These are phyloP conservation scores for Periplaneta americana DNA, from an alignment of 1,140 invertebrate genomes.

Conservation along the genomic window DNA sequence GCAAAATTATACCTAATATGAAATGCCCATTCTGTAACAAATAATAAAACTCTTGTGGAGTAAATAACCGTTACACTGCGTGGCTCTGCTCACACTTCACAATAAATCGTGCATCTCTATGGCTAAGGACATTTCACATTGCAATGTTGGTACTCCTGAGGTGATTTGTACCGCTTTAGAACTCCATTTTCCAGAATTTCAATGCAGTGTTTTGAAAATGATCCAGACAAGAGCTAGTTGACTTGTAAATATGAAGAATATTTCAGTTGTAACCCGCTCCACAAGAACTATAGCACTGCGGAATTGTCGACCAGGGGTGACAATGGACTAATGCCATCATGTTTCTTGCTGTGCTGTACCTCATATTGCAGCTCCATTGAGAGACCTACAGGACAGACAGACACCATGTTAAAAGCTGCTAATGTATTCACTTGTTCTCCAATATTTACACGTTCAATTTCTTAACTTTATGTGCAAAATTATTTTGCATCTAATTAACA, in stretches of 20 bases:
- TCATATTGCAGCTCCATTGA: constrained; percentile 73
- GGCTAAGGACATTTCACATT: not conserved
- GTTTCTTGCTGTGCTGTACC: constrained; percentile 51
- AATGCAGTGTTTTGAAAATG: not conserved
- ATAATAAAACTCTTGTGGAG: not conserved
- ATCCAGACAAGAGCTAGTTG: not conserved
- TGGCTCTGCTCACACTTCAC: not conserved
- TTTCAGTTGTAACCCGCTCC: no score
- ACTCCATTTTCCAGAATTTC: not conserved
- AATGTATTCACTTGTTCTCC: no score
- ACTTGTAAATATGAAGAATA: no score
- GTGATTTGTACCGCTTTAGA: not conserved
- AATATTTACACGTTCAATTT: no score
- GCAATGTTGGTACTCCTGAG: not conserved
- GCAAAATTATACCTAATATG: not conserved
- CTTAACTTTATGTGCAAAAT: no score
- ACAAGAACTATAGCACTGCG: constrained; percentile 23
- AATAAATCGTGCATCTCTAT: not conserved
- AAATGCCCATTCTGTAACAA: not conserved
- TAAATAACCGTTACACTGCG: not conserved
- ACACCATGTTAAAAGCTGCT: no score
- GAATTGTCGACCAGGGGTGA: constrained; percentile 71
- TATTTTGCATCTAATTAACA: no score
- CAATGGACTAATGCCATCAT: constrained; percentile 60
- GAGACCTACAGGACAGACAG: constrained; percentile 50